A percentile compares a stretch with the other conserved stretches of the same genome.
phyloP scores from a whole-genome alignment of 2,888 invertebrate genomes.

The Hypsopygia costalis region DNA sequence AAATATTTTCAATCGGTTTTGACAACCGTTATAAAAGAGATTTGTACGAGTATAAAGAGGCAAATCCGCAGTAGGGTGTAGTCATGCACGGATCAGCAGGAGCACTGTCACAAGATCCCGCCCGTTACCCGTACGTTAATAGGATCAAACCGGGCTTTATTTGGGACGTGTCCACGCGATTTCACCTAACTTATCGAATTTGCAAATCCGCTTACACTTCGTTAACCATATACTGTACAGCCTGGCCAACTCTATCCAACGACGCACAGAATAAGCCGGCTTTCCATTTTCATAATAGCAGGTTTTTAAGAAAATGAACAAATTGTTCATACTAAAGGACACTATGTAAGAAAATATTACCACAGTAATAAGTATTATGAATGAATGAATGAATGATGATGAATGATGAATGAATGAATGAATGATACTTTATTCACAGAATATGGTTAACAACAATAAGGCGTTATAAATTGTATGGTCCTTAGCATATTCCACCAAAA shows the following conservation, averaged over 20 bases:
- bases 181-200: conserved; percentile 77
- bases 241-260: neutral
- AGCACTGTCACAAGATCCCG: conserved; percentile 63
- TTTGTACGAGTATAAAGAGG: conserved; percentile 2
- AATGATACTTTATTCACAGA: too few relatives aligned
- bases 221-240: conserved; percentile 50
- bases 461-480: too few relatives aligned
- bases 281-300: too few relatives aligned
- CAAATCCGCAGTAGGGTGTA: conserved; percentile 4
- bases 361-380: too few relatives aligned
- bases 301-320: too few relatives aligned
- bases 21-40: conserved; percentile 7
- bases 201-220: conserved; percentile 77
- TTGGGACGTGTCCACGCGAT: conserved; percentile 73
- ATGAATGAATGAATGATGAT: too few relatives aligned
- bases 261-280: neutral
- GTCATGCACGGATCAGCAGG: conserved; percentile 49
- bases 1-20: neutral
- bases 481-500: too few relatives aligned
- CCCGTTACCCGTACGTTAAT: conserved; percentile 75
- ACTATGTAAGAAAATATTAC: too few relatives aligned
- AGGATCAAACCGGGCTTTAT: conserved; percentile 77
- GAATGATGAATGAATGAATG: too few relatives aligned
- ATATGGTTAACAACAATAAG: too few relatives aligned
- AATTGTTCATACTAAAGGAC: too few relatives aligned